A percentile compares a stretch with the other conserved stretches of the same genome.
Evolutionary conservation across 2,113 vertebrate genomes (phyloP).

Genomic region (Cephalopterus ornatus): DNA sequence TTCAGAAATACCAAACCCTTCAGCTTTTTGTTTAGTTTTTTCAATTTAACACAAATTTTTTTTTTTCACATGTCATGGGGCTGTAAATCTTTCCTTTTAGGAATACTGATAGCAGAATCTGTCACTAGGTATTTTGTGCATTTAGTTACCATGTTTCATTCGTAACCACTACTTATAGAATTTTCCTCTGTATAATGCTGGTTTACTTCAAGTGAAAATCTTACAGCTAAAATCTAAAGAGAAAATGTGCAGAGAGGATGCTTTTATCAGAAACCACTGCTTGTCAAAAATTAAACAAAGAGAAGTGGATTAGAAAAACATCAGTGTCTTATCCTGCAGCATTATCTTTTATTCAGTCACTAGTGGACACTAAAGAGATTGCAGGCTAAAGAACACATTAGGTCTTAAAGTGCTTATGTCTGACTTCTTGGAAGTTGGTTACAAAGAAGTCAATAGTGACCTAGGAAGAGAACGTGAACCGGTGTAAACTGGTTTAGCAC

Average conservation of each 20-base stretch:
- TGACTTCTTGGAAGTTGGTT: background rate
- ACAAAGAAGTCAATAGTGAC: background rate
- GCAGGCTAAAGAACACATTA: background rate
- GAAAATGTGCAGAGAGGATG: background rate
- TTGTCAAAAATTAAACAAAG: background rate
- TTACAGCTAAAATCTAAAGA: background rate
- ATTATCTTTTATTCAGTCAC: background rate
- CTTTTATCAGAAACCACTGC: background rate
- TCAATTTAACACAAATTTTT: background rate
- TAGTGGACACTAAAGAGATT: background rate
- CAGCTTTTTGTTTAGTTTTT: constrained; percentile 19
- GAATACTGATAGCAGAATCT: background rate
- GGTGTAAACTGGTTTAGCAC: background rate
- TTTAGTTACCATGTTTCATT: background rate
- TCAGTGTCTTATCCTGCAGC: background rate
- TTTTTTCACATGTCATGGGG: background rate
- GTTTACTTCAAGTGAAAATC: background rate
- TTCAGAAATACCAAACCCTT: constrained; percentile 30
- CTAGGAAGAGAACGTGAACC: background rate
- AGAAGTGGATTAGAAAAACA: background rate
- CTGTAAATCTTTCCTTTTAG: background rate
- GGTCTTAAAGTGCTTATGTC: background rate
- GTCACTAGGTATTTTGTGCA: background rate
- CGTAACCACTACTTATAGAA: background rate
- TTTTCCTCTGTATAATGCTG: background rate